Percentiles rank a stretch among this genome's conserved stretches.
These are phyloP conservation scores for Clostera curtula DNA, from an alignment of 2,888 invertebrate species.

Conservation along the genomic window DNA sequence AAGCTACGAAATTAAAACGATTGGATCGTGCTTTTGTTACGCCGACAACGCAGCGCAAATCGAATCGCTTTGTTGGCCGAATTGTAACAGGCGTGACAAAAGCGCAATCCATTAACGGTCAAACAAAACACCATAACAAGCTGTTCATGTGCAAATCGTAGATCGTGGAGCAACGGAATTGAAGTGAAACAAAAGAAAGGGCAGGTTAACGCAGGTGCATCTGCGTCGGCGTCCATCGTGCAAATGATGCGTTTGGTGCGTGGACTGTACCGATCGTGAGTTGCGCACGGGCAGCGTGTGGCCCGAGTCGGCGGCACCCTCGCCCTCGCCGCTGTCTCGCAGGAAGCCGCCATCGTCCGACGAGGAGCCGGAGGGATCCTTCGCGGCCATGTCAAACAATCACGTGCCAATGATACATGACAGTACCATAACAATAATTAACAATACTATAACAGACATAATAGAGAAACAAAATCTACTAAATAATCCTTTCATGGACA, in stretches of 20 bases:
- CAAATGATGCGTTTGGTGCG: constrained; percentile 33
- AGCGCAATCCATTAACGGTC: constrained; percentile 35
- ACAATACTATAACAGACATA: too few species aligned
- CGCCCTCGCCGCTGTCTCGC: constrained; percentile 50
- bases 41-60: constrained; percentile 19
- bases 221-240: constrained; percentile 32
- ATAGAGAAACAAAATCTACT: too few species aligned
- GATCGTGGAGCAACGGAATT: constrained; percentile 57
- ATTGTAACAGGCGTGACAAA: constrained; percentile 36
- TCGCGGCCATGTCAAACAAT: constrained; percentile 53
- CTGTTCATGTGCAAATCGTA: constrained; percentile 64
- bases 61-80: constrained; percentile 24
- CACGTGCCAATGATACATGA: constrained; percentile 47
- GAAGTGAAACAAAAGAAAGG: constrained; percentile 28
- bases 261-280: constrained; percentile 65
- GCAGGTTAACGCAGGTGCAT: constrained; percentile 15
- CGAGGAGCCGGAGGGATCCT: constrained; percentile 71
- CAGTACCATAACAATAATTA: too few species aligned
- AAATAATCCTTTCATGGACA: too few species aligned
- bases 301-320: constrained; percentile 52
- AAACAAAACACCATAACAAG: constrained; percentile 53
- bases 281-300: constrained; percentile 73
- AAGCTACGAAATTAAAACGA: constrained; percentile 33
- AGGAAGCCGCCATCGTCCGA: constrained; percentile 72
- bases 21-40: constrained; percentile 43